Percentiles rank a stretch among this genome's conserved stretches.
phyloP scores from a whole-genome alignment of 2,113 vertebrate species.

The Bambusicola thoracicus region DNA sequence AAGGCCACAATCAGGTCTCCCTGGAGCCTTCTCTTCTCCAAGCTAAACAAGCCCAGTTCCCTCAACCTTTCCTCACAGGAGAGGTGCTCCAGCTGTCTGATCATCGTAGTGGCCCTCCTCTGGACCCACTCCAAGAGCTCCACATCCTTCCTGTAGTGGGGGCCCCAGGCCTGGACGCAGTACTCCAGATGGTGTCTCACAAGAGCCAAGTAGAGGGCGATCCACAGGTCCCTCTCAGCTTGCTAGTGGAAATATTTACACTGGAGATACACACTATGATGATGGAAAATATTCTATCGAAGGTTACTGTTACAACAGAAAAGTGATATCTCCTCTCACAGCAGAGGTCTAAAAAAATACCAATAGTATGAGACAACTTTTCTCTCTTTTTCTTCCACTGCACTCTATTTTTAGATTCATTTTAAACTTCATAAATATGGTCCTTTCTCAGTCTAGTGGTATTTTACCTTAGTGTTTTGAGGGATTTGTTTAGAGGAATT shows the following conservation, averaged over 20 bases:
- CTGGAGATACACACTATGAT: neutral
- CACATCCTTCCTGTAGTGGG: too few relatives aligned
- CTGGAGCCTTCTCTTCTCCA: too few relatives aligned
- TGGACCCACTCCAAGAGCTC: too few relatives aligned
- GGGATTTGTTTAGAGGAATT: neutral
- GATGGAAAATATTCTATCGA: neutral
- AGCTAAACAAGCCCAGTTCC: too few relatives aligned
- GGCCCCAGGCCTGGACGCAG: too few relatives aligned
- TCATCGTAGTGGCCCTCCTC: too few relatives aligned
- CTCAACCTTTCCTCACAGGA: too few relatives aligned
- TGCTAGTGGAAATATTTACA: neutral
- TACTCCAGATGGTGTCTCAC: too few relatives aligned
- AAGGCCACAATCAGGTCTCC: too few relatives aligned
- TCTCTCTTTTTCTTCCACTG: neutral
- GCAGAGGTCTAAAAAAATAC: neutral
- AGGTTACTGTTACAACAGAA: neutral
- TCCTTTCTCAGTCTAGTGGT: neutral
- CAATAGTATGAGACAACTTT: neutral
- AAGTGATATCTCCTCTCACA: neutral
- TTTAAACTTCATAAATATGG: neutral
- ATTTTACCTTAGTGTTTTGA: neutral
- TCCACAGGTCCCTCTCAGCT: neutral
- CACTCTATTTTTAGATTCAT: neutral
- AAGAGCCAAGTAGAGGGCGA: neutral
- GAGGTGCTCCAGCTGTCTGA: too few relatives aligned